These are phyloP conservation scores for Drymodes brunneopygia DNA, from an alignment of 2,113 vertebrate genomes.

Conservation along the genomic window DNA sequence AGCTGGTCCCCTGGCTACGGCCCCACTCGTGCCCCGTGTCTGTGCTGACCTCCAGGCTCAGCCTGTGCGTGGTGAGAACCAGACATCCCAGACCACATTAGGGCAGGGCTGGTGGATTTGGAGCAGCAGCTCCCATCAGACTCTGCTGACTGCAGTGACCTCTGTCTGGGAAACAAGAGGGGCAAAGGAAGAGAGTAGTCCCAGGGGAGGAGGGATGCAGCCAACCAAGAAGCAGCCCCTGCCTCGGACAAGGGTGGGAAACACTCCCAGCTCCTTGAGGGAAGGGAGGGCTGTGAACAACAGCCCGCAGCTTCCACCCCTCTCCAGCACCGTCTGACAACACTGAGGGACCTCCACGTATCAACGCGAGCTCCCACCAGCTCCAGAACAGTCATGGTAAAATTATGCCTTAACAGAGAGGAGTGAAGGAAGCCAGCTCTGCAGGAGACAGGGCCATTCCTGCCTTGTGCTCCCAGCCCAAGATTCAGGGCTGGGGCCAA, in stretches of 20 bases:
- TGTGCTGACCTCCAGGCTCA: neutral
- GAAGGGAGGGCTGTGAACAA: neutral
- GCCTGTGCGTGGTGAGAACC: neutral
- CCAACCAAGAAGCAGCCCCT: neutral
- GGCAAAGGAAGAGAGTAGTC: neutral
- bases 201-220: constrained; percentile 1
- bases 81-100: neutral
- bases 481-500: constrained; percentile 8
- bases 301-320: neutral
- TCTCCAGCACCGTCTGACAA: neutral
- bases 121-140: constrained; percentile 26
- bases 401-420: neutral
- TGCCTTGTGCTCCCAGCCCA: neutral
- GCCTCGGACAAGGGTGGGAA: constrained; percentile 13
- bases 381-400: neutral
- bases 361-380: neutral
- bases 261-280: neutral
- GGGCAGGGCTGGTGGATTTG: neutral
- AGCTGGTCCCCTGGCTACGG: neutral
- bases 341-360: neutral
- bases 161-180: constrained; percentile 35
- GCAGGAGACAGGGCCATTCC: neutral
- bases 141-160: constrained; percentile 46
- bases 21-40: neutral
- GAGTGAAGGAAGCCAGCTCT: constrained; percentile 24